A percentile compares a stretch with the other conserved stretches of the same genome.
Conservation (phyloP, 1,140 invertebrate genomes). For the Drosophila suzukii region DNA sequence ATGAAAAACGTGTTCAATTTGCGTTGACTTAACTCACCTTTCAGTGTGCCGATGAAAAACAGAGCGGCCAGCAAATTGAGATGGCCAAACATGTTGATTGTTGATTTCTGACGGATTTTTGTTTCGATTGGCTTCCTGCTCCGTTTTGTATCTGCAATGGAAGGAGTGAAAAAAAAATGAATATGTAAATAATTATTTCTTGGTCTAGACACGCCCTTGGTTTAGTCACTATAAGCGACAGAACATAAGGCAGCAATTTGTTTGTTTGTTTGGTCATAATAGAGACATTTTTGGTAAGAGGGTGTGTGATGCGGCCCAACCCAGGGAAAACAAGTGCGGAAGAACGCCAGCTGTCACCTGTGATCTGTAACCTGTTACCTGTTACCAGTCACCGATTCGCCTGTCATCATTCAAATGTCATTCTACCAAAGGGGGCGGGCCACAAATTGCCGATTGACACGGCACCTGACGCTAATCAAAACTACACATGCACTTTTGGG, state of each 20-base stretch:
- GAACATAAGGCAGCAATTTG: conserved; percentile 61
- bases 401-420: conserved; percentile 81
- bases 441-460: conserved; percentile 81
- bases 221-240: conserved; percentile 24
- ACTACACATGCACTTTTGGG: conserved; percentile 54
- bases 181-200: conserved; percentile 45
- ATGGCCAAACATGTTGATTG: conserved; percentile 63
- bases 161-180: conserved; percentile 4
- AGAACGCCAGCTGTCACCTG: conserved; percentile 72
- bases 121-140: conserved; percentile 2
- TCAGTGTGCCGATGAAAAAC: conserved; percentile 52
- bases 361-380: conserved; percentile 33
- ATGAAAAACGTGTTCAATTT: conserved; percentile 1
- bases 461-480: conserved; percentile 78
- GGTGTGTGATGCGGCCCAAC: conserved; percentile 14
- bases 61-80: conserved; percentile 51
- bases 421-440: conserved; percentile 26
- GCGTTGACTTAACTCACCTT: conserved; percentile 62
- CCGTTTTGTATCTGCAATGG: conserved; percentile 14
- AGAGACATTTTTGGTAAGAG: conserved; percentile 54
- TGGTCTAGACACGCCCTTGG: conserved; percentile 18
- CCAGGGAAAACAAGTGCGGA: conserved; percentile 35
- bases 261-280: conserved; percentile 75
- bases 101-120: conserved; percentile 19
- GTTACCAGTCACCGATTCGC: conserved; percentile 31